phyloP scores from a whole-genome alignment of 2,797 vertebrate genomes.

The Artibeus jamaicensis region DNA sequence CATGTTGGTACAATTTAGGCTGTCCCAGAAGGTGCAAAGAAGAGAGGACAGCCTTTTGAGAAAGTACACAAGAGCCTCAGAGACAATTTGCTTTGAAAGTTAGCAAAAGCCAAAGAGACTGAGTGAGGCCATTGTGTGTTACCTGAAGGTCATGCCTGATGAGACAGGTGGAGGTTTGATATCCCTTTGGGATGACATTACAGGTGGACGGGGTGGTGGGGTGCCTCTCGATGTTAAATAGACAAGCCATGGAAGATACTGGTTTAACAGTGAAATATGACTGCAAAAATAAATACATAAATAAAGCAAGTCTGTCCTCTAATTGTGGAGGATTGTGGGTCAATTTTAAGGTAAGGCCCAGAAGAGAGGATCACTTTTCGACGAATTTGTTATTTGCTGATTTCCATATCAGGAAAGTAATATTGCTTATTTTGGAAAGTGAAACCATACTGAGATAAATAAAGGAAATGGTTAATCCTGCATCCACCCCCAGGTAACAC shows the following conservation, averaged over 20 bases:
- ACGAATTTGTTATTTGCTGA: not conserved
- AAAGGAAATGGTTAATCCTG: not conserved
- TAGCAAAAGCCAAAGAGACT: not conserved
- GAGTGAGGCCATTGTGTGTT: not conserved
- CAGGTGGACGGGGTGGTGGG: not conserved
- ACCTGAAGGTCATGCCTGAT: not conserved
- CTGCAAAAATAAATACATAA: not conserved
- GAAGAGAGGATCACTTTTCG: not conserved
- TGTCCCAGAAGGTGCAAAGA: not conserved
- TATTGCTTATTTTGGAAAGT: conserved; percentile 23
- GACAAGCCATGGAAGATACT: not conserved
- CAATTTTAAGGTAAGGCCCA: not conserved
- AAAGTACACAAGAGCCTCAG: not conserved
- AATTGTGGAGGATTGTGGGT: not conserved
- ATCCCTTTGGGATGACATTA: not conserved
- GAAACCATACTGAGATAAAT: not conserved
- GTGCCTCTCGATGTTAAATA: not conserved
- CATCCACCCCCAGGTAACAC: not conserved
- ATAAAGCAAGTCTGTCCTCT: not conserved
- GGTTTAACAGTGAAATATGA: not conserved
- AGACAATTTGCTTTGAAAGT: not conserved
- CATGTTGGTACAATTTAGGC: not conserved
- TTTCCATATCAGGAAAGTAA: conserved; percentile 21
- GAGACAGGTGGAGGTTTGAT: not conserved
- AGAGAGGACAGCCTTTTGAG: not conserved